Evolutionary conservation across 2,888 invertebrate genomes (phyloP).

Genomic region (Trichogramma dendrolimi): DNA sequence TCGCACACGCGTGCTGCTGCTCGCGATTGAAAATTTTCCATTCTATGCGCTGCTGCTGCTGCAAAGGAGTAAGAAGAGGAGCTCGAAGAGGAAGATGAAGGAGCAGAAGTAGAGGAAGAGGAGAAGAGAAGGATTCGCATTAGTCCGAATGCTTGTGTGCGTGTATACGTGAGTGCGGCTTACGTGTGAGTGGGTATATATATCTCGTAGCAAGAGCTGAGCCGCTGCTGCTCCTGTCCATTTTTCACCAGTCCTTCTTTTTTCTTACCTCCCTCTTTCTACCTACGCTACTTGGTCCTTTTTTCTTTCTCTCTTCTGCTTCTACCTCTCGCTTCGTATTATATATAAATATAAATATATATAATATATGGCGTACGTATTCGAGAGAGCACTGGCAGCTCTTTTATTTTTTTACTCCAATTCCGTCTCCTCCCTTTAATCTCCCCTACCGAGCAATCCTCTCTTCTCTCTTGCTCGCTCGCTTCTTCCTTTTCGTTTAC

Average conservation of each 20-base stretch:
- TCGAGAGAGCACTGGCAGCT: too few relatives aligned
- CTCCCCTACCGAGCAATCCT: slow-evolving; percentile 18
- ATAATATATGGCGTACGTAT: too few relatives aligned
- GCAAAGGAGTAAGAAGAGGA: slow-evolving; percentile 7
- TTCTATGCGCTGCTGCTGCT: background rate
- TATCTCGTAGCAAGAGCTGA: too few relatives aligned
- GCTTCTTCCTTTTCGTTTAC: slow-evolving; percentile 2
- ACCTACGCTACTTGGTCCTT: slow-evolving; percentile 25
- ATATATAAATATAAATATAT: too few relatives aligned
- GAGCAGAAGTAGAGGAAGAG: slow-evolving; percentile 31
- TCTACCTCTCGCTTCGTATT: background rate
- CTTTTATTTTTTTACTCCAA: slow-evolving; percentile 11
- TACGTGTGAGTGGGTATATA: too few relatives aligned
- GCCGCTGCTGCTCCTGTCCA: slow-evolving; percentile 36
- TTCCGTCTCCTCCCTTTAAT: slow-evolving; percentile 25
- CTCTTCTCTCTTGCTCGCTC: slow-evolving; percentile 11
- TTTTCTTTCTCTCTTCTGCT: slow-evolving; percentile 40
- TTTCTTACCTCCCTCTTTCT: slow-evolving; percentile 25
- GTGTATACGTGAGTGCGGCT: too few relatives aligned
- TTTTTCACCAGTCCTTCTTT: slow-evolving; percentile 44
- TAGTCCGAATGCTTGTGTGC: slow-evolving; percentile 32
- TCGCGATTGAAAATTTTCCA: background rate
- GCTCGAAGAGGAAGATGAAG: slow-evolving; percentile 3
- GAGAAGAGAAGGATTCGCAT: slow-evolving; percentile 45
- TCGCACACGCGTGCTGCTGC: too few relatives aligned